phyloP scores from a whole-genome alignment of 2,113 vertebrate genomes.

The Centrocercus urophasianus region DNA sequence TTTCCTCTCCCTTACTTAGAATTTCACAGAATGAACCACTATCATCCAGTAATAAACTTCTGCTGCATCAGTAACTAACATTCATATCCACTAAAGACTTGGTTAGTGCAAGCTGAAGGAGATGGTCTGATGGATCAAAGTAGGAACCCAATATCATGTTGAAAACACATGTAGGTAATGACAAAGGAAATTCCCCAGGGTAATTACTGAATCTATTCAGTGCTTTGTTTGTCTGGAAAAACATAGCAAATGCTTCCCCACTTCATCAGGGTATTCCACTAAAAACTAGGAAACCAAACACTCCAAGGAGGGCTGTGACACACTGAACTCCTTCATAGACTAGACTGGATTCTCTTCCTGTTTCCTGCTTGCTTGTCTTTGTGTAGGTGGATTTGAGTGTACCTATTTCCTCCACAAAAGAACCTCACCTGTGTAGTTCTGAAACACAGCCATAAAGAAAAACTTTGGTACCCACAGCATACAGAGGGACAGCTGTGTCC shows the following conservation, averaged over 20 bases:
- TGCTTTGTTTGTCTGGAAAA: constrained; percentile 56
- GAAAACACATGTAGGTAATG: constrained; percentile 49
- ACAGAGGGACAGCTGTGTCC: accelerated
- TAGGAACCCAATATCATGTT: constrained; percentile 42
- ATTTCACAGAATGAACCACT: constrained; percentile 9
- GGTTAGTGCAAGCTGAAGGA: constrained; percentile 13
- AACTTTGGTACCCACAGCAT: not conserved
- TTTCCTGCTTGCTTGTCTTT: not conserved
- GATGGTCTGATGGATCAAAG: constrained; percentile 50
- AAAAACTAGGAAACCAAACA: constrained; percentile 17
- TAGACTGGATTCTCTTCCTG: not conserved
- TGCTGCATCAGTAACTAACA: constrained; percentile 20
- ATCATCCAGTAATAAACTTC: constrained; percentile 26
- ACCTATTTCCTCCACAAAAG: not conserved
- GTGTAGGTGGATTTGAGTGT: not conserved
- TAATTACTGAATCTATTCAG: constrained; percentile 40
- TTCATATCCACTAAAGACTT: not conserved
- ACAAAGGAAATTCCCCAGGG: constrained; percentile 62
- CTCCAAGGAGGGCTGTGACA: constrained; percentile 11
- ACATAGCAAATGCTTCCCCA: constrained; percentile 35
- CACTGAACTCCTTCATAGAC: not conserved
- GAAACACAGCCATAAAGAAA: not conserved
- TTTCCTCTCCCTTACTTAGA: constrained; percentile 60
- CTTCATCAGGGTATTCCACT: constrained; percentile 28
- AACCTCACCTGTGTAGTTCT: not conserved